These are phyloP conservation scores for Cephalopachus bancanus DNA, from an alignment of 2,797 vertebrate species.

Conservation along the genomic window DNA sequence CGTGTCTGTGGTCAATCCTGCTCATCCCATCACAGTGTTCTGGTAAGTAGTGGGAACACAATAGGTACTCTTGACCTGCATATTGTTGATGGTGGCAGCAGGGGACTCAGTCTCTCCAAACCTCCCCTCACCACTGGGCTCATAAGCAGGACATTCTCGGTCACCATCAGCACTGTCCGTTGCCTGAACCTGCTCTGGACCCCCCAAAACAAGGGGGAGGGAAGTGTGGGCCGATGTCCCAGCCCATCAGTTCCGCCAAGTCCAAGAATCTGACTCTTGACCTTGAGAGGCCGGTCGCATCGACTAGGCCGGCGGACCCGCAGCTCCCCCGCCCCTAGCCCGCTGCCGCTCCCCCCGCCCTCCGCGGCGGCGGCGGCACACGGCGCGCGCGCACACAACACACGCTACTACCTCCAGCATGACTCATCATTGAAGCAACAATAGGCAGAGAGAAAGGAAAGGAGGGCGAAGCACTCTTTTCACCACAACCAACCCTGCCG, in stretches of 20 bases:
- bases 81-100: slow-evolving; percentile 31
- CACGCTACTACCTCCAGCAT: slow-evolving; percentile 81
- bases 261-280: slow-evolving; percentile 70
- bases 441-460: slow-evolving; percentile 79
- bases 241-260: slow-evolving; percentile 41
- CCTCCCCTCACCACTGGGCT: neutral
- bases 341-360: neutral
- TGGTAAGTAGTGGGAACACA: neutral
- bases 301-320: neutral
- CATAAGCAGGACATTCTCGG: neutral
- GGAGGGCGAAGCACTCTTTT: slow-evolving; percentile 65
- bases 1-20: neutral
- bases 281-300: slow-evolving; percentile 71
- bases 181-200: neutral
- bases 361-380: neutral
- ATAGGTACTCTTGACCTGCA: slow-evolving; percentile 17
- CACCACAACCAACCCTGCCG: slow-evolving; percentile 15
- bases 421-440: slow-evolving; percentile 87
- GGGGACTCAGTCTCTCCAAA: slow-evolving; percentile 48
- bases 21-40: neutral
- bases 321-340: slow-evolving; percentile 13
- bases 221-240: neutral
- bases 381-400: slow-evolving; percentile 52
- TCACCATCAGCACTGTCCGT: neutral
- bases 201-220: slow-evolving; percentile 20